phyloP scores from a whole-genome alignment of 2,113 vertebrate genomes.

The Uria aalge region DNA sequence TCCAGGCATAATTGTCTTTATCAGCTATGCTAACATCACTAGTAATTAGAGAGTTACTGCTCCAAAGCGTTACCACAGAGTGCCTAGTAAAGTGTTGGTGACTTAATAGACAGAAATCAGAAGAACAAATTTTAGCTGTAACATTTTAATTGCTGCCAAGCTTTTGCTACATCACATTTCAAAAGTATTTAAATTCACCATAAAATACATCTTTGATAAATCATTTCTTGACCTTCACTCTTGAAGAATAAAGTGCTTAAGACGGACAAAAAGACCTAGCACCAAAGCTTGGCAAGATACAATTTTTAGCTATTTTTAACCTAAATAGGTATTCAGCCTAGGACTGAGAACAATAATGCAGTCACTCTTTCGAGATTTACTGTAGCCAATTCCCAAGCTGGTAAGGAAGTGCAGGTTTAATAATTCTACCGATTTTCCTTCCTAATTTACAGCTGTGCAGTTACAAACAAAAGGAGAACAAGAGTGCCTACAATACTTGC shows the following conservation, averaged over 20 bases:
- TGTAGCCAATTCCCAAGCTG: not conserved
- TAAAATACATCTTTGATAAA: not conserved
- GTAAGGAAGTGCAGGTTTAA: not conserved
- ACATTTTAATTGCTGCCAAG: not conserved
- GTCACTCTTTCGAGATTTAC: not conserved
- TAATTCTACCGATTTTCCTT: not conserved
- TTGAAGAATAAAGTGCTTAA: not conserved
- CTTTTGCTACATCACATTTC: not conserved
- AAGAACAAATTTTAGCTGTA: not conserved
- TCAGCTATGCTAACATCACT: not conserved
- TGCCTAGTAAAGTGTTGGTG: not conserved
- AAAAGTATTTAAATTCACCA: not conserved
- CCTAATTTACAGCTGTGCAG: not conserved
- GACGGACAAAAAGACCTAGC: not conserved
- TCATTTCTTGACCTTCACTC: not conserved
- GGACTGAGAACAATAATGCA: not conserved
- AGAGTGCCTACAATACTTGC: accelerated
- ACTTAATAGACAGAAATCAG: not conserved
- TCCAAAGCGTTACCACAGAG: not conserved
- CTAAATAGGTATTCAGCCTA: not conserved
- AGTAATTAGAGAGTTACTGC: not conserved
- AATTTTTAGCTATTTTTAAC: conserved; percentile 4
- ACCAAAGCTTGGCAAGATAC: not conserved
- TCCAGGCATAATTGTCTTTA: conserved; percentile 22
- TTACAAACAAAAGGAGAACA: not conserved